Conservation (phyloP, 2,888 invertebrate species). For the Eristalis arbustorum region DNA sequence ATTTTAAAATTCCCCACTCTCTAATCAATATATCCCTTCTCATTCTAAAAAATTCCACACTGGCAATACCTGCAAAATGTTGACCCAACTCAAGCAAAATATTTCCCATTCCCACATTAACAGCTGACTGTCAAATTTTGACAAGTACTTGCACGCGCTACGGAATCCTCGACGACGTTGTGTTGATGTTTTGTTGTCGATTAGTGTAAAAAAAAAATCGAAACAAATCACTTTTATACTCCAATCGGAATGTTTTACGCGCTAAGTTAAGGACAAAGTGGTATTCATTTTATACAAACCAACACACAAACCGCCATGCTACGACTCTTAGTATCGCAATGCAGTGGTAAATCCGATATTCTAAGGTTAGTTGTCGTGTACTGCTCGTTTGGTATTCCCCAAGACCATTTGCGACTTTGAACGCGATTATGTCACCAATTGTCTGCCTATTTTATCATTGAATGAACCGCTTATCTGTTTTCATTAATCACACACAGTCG, state of each 20-base stretch:
- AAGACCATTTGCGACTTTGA: constrained; percentile 35
- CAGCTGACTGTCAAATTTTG: constrained; percentile 57
- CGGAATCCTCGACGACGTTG: constrained; percentile 8
- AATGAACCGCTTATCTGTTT: constrained; percentile 66
- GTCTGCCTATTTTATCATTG: constrained; percentile 17
- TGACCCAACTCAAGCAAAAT: background rate
- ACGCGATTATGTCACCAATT: constrained; percentile 73
- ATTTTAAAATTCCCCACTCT: no score
- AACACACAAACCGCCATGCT: constrained; percentile 71
- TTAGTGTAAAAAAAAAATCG: constrained; percentile 6
- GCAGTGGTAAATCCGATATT: constrained; percentile 73
- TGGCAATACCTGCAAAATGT: constrained; percentile 27
- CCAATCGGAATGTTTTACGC: constrained; percentile 48
- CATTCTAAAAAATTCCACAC: background rate
- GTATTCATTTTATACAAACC: constrained; percentile 12
- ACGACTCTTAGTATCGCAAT: constrained; percentile 74
- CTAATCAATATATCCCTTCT: no score
- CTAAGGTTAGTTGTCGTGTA: constrained; percentile 72
- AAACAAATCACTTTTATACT: constrained; percentile 20
- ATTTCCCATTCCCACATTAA: background rate
- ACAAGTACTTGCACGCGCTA: constrained; percentile 46
- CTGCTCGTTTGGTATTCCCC: constrained; percentile 28
- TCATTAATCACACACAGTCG: constrained; percentile 69
- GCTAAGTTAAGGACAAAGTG: constrained; percentile 33
- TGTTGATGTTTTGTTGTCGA: constrained; percentile 51